phyloP scores from a whole-genome alignment of 2,888 invertebrate genomes.

The Scelioninae gen. 2 region DNA sequence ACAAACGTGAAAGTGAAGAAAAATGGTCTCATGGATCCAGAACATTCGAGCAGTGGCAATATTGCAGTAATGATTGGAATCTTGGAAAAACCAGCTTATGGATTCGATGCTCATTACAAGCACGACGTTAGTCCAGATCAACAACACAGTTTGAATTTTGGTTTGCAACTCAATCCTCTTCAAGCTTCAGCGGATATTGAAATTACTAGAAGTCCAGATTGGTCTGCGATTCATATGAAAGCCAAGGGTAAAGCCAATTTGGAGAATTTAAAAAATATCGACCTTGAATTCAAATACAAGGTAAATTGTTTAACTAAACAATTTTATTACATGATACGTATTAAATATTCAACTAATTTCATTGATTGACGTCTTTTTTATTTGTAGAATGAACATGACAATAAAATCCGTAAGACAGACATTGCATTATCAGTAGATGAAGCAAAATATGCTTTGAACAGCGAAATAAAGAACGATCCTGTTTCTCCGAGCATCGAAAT shows the following conservation, averaged over 20 bases:
- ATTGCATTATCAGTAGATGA: conserved; percentile 78
- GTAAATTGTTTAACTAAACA: too few relatives aligned
- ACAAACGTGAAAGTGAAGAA: conserved; percentile 68
- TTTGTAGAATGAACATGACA: conserved; percentile 65
- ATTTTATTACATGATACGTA: too few relatives aligned
- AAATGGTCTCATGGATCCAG: conserved; percentile 66
- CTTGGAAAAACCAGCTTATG: conserved; percentile 76
- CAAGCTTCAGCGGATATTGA: conserved; percentile 66
- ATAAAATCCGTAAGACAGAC: conserved; percentile 69
- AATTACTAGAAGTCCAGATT: conserved; percentile 61
- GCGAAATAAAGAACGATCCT: conserved; percentile 77
- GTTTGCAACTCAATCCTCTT: conserved; percentile 44
- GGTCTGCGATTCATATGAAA: conserved; percentile 63
- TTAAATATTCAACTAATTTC: too few relatives aligned
- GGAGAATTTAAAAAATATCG: conserved; percentile 67
- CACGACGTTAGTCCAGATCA: conserved; percentile 72
- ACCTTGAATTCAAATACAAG: conserved; percentile 70
- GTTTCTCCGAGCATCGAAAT: conserved; percentile 76
- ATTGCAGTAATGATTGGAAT: conserved; percentile 75
- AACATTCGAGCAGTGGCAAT: conserved; percentile 74
- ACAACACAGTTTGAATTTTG: conserved; percentile 62
- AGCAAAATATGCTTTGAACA: conserved; percentile 78
- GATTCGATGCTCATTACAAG: conserved; percentile 76
- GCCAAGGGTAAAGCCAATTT: conserved; percentile 68
- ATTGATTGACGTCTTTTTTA: too few relatives aligned